phyloP scores from a whole-genome alignment of 2,113 vertebrate species.

The Butorides virescens region DNA sequence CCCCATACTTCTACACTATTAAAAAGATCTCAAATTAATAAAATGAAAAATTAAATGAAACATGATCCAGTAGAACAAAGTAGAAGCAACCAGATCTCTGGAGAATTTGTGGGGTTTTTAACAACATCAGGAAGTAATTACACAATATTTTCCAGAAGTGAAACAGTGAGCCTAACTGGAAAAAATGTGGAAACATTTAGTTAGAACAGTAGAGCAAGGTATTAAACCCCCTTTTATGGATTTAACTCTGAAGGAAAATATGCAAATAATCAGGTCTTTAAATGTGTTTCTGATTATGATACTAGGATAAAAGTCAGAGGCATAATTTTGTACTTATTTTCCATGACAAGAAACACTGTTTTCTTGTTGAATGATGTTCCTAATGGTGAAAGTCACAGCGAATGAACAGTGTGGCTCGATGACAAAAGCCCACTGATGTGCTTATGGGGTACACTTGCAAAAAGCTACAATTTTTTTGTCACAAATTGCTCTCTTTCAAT shows the following conservation, averaged over 20 bases:
- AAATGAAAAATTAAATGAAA: constrained; percentile 65
- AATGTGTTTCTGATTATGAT: constrained; percentile 75
- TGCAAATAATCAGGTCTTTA: constrained; percentile 78
- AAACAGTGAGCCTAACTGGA: constrained; percentile 79
- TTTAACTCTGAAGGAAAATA: constrained; percentile 79
- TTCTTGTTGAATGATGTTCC: constrained; percentile 36
- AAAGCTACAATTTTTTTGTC: not conserved
- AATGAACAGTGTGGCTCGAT: not conserved
- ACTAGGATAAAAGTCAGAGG: constrained; percentile 73
- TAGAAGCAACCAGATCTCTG: constrained; percentile 56
- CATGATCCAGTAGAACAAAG: constrained; percentile 67
- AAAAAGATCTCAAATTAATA: constrained; percentile 66
- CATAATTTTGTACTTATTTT: constrained; percentile 43
- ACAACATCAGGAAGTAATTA: constrained; percentile 78
- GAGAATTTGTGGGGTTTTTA: constrained; percentile 68
- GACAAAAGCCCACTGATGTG: not conserved
- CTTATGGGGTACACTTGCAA: not conserved
- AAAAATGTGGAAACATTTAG: constrained; percentile 83
- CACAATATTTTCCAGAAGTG: constrained; percentile 81
- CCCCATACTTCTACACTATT: not conserved
- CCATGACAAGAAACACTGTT: constrained; percentile 50
- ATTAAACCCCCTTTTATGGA: constrained; percentile 78
- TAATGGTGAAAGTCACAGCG: not conserved
- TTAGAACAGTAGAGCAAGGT: constrained; percentile 82
- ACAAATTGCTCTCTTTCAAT: not conserved